phyloP scores from a whole-genome alignment of 2,888 invertebrate genomes.

The Hymenopus coronatus region DNA sequence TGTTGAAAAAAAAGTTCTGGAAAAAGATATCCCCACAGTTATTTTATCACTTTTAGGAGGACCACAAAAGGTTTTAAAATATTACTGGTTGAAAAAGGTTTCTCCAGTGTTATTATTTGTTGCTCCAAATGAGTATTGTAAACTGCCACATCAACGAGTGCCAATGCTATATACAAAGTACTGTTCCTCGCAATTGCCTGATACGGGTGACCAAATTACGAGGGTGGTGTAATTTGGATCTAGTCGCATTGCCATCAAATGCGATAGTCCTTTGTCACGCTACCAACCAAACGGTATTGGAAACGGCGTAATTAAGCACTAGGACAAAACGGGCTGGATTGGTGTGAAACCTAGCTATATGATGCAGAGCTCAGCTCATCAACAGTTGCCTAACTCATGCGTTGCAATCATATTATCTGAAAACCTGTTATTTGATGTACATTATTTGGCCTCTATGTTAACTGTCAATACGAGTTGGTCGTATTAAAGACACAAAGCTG shows the following conservation, averaged over 20 bases:
- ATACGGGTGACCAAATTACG: not conserved
- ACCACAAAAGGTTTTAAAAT: not conserved
- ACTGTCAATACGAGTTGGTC: not conserved
- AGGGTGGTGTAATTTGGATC: conserved; percentile 1
- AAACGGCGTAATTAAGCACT: not conserved
- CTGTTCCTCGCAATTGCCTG: not conserved
- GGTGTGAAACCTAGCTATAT: not conserved
- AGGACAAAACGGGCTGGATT: not conserved
- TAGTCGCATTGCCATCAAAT: conserved; percentile 7
- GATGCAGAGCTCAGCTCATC: not conserved
- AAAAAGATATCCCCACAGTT: not conserved
- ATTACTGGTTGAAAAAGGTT: not conserved
- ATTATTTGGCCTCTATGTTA: not conserved
- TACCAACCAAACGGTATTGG: not conserved
- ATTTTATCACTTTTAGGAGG: not conserved
- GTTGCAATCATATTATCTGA: not conserved
- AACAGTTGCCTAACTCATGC: not conserved
- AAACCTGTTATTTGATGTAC: not conserved
- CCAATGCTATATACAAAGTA: not conserved
- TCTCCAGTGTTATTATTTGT: not conserved
- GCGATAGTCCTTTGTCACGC: conserved; percentile 9
- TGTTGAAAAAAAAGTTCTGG: not conserved
- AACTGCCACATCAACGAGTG: not conserved
- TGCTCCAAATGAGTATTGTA: not conserved
- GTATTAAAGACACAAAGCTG: not conserved